Evolutionary conservation across 2,113 vertebrate genomes (phyloP).

Genomic region (Leptocoma aspasia): DNA sequence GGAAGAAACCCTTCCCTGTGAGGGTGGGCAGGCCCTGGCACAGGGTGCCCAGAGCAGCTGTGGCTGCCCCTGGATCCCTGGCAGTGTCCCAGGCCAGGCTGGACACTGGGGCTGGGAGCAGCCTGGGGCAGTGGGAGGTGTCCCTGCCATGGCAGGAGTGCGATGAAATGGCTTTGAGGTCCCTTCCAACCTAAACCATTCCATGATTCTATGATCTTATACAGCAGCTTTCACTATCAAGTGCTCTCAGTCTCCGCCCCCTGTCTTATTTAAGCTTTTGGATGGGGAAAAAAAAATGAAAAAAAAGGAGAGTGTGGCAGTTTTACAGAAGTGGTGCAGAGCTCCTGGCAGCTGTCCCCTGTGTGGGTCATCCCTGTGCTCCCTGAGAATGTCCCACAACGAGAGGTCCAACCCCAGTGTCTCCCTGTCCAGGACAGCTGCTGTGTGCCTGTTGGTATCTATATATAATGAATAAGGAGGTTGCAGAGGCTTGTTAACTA

Average conservation of each 20-base stretch:
- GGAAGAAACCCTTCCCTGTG: not conserved
- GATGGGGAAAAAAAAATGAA: accelerated
- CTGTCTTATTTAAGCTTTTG: not conserved
- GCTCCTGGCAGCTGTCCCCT: not conserved
- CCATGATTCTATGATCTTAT: not conserved
- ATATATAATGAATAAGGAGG: accelerated
- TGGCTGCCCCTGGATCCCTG: not conserved
- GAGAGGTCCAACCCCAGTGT: accelerated
- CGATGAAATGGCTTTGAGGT: accelerated
- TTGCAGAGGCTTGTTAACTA: accelerated
- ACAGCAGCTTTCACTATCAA: not conserved
- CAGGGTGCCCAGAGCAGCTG: not conserved
- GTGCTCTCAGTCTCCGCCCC: not conserved
- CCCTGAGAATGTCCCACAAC: accelerated
- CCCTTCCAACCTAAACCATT: not conserved
- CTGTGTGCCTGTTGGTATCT: not conserved
- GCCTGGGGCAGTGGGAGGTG: accelerated
- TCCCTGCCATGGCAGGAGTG: not conserved
- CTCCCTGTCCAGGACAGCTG: not conserved
- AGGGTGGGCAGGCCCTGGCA: not conserved
- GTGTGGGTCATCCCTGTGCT: not conserved
- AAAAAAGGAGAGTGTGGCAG: accelerated
- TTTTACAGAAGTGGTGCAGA: accelerated
- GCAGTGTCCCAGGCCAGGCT: not conserved
- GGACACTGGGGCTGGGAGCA: not conserved